phyloP scores from a whole-genome alignment of 2,113 vertebrate genomes.

The Pedetes capensis region DNA sequence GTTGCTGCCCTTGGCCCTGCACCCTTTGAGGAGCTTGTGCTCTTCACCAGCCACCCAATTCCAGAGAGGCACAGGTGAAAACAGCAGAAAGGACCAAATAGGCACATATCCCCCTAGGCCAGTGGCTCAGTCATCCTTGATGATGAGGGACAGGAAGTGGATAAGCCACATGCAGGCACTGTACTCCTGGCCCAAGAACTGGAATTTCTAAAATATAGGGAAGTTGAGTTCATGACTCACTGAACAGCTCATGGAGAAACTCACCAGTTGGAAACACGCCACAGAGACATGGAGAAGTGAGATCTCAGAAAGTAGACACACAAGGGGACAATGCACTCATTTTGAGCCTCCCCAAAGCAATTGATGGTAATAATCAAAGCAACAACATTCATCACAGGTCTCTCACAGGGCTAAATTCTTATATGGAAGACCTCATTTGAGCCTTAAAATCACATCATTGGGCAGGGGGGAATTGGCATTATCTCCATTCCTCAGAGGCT shows the following conservation, averaged over 20 bases:
- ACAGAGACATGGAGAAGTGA: not conserved
- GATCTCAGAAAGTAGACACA: not conserved
- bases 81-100: not conserved
- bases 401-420: not conserved
- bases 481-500: not conserved
- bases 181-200: not conserved
- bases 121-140: not conserved
- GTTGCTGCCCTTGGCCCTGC: not conserved
- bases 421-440: not conserved
- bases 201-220: not conserved
- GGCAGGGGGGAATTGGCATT: not conserved
- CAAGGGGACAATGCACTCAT: not conserved
- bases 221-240: not conserved
- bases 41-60: not conserved
- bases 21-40: not conserved
- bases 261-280: not conserved
- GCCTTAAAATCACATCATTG: not conserved
- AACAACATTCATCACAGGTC: not conserved
- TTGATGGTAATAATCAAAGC: too few species aligned
- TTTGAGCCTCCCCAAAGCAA: not conserved
- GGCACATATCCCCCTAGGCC: not conserved
- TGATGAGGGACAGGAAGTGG: not conserved
- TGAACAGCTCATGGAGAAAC: not conserved
- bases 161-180: not conserved
- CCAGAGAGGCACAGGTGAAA: not conserved